Percentiles rank a stretch among this genome's conserved stretches.
phyloP scores from a whole-genome alignment of 2,113 vertebrate genomes.

The Alces alces region DNA sequence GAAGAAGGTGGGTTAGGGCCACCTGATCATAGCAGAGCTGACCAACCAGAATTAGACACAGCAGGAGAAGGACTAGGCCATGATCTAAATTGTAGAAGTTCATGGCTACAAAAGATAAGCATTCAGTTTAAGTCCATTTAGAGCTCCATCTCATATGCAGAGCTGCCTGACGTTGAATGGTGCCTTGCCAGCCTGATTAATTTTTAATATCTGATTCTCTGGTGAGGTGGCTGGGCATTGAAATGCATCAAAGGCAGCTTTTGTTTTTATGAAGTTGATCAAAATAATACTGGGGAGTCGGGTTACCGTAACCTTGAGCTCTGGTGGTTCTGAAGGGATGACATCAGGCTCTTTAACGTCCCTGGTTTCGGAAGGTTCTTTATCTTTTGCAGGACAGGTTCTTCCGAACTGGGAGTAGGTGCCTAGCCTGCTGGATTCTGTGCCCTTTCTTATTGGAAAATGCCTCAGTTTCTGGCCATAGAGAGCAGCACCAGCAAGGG shows the following conservation, averaged over 20 bases:
- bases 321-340: slow-evolving; percentile 53
- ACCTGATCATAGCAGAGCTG: neutral
- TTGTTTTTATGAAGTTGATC: slow-evolving; percentile 65
- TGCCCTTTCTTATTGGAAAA: slow-evolving; percentile 20
- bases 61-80: neutral
- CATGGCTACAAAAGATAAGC: neutral
- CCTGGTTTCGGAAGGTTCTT: slow-evolving; percentile 11
- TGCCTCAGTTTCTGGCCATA: neutral
- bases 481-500: neutral
- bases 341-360: slow-evolving; percentile 54
- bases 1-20: neutral
- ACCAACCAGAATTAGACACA: neutral
- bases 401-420: neutral
- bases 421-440: neutral
- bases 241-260: slow-evolving; percentile 54
- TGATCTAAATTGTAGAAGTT: neutral
- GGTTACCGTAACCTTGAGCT: slow-evolving; percentile 65
- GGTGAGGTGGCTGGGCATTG: slow-evolving; percentile 30
- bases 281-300: slow-evolving; percentile 46
- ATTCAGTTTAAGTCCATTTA: neutral
- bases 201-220: slow-evolving; percentile 63
- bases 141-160: neutral
- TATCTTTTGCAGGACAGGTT: neutral
- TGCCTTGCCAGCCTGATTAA: slow-evolving; percentile 54
- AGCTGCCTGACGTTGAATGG: slow-evolving; percentile 14